These are phyloP conservation scores for Caenorhabditis remanei DNA, from an alignment of 1,140 invertebrate genomes.

Conservation along the genomic window DNA sequence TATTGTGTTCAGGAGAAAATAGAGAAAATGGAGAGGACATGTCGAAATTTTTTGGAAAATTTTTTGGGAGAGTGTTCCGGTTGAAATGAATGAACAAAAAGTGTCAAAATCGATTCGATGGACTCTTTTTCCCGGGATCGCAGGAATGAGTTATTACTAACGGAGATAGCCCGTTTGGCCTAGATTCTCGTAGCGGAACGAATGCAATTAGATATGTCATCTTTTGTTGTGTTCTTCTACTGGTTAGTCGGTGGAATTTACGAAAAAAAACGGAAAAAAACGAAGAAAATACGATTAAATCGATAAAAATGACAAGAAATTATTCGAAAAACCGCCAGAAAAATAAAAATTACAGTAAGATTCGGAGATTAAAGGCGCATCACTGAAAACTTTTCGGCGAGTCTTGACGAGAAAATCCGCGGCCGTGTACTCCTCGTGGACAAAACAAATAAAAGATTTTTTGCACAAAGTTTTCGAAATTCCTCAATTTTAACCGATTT, in stretches of 20 bases:
- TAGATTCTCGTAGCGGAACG: neutral
- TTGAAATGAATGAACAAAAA: neutral
- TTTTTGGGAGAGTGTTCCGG: neutral
- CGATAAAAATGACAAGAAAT: no score
- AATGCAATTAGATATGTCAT: conserved; percentile 13
- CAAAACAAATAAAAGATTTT: neutral
- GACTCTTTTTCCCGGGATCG: neutral
- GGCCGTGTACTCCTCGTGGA: conserved; percentile 27
- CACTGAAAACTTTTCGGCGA: neutral
- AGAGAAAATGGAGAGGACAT: neutral
- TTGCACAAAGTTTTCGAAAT: neutral
- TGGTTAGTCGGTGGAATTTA: neutral
- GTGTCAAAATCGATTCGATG: conserved; percentile 25
- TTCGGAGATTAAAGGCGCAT: neutral
- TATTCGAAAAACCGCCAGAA: neutral
- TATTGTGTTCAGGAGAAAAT: neutral
- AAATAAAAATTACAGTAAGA: neutral
- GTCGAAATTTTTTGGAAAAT: conserved; percentile 14
- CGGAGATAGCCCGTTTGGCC: conserved; percentile 10
- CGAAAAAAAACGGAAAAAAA: neutral
- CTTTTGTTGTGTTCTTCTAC: neutral
- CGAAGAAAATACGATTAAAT: neutral
- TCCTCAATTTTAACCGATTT: neutral
- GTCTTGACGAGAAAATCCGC: neutral
- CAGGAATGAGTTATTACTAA: conserved; percentile 46